Conservation (phyloP, 2,888 invertebrate genomes). For the Stenichneumon culpator region DNA sequence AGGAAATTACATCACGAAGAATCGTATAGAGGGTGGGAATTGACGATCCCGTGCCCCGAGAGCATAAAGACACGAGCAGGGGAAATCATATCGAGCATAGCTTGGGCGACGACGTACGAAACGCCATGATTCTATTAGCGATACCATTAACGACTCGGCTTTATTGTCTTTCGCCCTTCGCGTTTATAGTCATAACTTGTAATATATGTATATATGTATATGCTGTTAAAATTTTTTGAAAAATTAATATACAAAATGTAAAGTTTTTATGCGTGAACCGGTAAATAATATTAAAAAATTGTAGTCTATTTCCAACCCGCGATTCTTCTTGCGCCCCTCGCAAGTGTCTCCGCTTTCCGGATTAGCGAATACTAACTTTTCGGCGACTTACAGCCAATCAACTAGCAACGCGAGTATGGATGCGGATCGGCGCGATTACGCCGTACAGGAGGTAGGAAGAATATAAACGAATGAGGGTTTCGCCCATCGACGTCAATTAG, state of each 20-base stretch:
- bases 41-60: conserved; percentile 32
- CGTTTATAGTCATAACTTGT: conserved; percentile 82
- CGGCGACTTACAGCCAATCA: not conserved
- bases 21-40: conserved; percentile 36
- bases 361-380: not conserved
- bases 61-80: conserved; percentile 58
- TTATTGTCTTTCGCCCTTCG: conserved; percentile 79
- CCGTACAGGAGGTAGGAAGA: conserved; percentile 62
- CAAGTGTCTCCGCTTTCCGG: not conserved
- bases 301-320: not conserved
- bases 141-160: conserved; percentile 81
- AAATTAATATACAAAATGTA: not conserved
- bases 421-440: conserved; percentile 46
- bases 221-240: not conserved
- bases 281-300: not conserved
- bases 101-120: conserved; percentile 68
- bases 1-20: conserved; percentile 31
- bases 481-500: conserved; percentile 78
- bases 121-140: conserved; percentile 83
- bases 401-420: conserved; percentile 26
- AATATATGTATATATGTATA: conserved; percentile 68
- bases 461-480: conserved; percentile 65
- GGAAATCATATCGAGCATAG: conserved; percentile 63
- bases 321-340: not conserved
- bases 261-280: not conserved